These are phyloP conservation scores for Sarcophaga variegata DNA, from an alignment of 2,888 invertebrate species.

Conservation along the genomic window DNA sequence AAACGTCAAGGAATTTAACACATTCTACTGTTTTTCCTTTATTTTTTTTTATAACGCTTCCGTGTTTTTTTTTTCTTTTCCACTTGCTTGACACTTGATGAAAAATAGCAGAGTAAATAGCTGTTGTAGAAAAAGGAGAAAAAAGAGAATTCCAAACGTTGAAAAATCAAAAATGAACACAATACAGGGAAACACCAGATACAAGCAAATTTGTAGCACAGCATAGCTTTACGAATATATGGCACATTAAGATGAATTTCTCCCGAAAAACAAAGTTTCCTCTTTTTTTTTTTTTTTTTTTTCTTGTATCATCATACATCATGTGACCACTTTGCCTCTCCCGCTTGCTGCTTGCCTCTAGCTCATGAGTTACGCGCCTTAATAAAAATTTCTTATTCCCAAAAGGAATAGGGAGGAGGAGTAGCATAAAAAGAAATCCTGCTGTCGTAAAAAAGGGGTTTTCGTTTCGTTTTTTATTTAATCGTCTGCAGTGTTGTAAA, in stretches of 20 bases:
- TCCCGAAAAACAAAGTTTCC: not conserved
- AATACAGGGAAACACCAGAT: conserved; percentile 20
- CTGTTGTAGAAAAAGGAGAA: conserved; percentile 26
- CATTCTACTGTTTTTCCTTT: conserved; percentile 2
- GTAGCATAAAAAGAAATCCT: not conserved
- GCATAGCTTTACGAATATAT: conserved; percentile 47
- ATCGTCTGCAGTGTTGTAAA: not conserved
- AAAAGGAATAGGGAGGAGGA: not conserved
- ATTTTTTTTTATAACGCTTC: conserved; percentile 44
- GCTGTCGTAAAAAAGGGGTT: conserved; percentile 16
- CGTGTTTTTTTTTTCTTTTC: conserved; percentile 41
- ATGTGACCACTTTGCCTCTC: not conserved
- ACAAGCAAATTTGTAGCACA: conserved; percentile 44
- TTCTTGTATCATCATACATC: conserved; percentile 24
- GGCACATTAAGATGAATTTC: conserved; percentile 47
- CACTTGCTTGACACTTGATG: conserved; percentile 68
- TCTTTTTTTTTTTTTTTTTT: too few species aligned
- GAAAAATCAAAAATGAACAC: conserved; percentile 14
- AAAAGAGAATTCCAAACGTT: not conserved
- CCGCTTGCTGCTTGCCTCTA: not conserved
- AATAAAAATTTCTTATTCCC: conserved; percentile 8
- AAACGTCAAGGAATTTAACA: not conserved
- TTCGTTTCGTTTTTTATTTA: not conserved
- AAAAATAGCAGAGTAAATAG: conserved; percentile 51
- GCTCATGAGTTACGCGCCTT: not conserved